Conservation (phyloP, 2,888 invertebrate species). For the Folsomia candida region DNA sequence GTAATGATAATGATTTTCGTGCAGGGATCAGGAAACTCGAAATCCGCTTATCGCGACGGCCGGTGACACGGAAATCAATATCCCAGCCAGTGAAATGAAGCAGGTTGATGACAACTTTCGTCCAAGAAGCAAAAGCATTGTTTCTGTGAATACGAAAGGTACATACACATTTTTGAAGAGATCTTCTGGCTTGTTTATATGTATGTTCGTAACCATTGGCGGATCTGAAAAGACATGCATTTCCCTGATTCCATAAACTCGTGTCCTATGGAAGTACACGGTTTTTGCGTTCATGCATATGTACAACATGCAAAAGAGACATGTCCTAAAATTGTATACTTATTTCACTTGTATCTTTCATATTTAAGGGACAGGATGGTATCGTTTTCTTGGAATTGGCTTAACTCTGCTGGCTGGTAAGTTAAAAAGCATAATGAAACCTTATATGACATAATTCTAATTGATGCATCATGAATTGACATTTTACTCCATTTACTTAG, state of each 20-base stretch:
- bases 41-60: neutral
- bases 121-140: neutral
- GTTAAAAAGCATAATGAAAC: neutral
- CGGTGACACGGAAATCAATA: neutral
- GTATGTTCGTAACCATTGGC: too few relatives aligned
- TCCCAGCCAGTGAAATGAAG: conserved; percentile 1
- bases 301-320: too few relatives aligned
- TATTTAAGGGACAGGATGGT: neutral
- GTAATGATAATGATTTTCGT: too few relatives aligned
- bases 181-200: too few relatives aligned
- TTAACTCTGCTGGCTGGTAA: neutral
- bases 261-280: too few relatives aligned
- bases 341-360: too few relatives aligned
- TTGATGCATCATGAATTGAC: neutral
- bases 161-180: too few relatives aligned
- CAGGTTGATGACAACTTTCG: neutral
- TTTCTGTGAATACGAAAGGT: neutral
- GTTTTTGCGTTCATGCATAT: too few relatives aligned
- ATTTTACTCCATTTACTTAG: neutral
- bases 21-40: neutral
- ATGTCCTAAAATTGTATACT: too few relatives aligned
- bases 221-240: too few relatives aligned
- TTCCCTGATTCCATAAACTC: too few relatives aligned
- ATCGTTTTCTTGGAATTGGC: neutral
- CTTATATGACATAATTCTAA: neutral